These are phyloP conservation scores for Lethrus apterus DNA, from an alignment of 1,140 invertebrate species.

Conservation along the genomic window DNA sequence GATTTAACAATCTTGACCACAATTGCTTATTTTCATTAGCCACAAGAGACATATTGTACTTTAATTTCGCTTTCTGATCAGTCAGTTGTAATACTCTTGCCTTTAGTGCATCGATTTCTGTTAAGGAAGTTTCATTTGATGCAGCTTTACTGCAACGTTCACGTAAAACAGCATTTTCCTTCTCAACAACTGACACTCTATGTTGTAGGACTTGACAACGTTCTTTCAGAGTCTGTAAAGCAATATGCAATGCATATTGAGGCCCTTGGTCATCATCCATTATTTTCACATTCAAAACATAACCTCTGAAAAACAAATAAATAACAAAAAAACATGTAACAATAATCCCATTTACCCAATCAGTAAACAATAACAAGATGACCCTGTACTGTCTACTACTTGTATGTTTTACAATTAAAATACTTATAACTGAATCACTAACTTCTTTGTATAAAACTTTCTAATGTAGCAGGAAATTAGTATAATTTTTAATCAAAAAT, in stretches of 20 bases:
- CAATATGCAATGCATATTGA: constrained; percentile 60
- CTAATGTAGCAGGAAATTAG: too few relatives aligned
- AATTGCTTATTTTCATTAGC: constrained; percentile 69
- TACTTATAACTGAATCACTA: too few relatives aligned
- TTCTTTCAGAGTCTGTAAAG: constrained; percentile 71
- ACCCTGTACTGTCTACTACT: too few relatives aligned
- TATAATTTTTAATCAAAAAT: too few relatives aligned
- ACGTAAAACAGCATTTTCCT: constrained; percentile 62
- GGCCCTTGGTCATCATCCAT: constrained; percentile 40
- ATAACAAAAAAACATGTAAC: too few relatives aligned
- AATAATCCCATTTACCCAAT: too few relatives aligned
- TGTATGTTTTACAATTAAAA: too few relatives aligned
- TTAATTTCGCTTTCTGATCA: constrained; percentile 65
- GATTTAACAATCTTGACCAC: constrained; percentile 61
- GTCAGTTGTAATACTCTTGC: constrained; percentile 57
- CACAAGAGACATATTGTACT: constrained; percentile 69
- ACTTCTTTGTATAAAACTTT: too few relatives aligned
- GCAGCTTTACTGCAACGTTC: constrained; percentile 37
- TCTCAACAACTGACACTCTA: constrained; percentile 58
- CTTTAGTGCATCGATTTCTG: constrained; percentile 44
- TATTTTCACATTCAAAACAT: constrained; percentile 1
- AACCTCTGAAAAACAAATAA: too few relatives aligned
- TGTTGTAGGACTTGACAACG: constrained; percentile 65
- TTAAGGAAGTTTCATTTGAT: constrained; percentile 32
- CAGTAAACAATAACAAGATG: too few relatives aligned